Evolutionary conservation across 2,888 invertebrate genomes (phyloP), one percentile per base, ranked within the genome.

Genomic region (Drosophila kambysellisi): DNA sequence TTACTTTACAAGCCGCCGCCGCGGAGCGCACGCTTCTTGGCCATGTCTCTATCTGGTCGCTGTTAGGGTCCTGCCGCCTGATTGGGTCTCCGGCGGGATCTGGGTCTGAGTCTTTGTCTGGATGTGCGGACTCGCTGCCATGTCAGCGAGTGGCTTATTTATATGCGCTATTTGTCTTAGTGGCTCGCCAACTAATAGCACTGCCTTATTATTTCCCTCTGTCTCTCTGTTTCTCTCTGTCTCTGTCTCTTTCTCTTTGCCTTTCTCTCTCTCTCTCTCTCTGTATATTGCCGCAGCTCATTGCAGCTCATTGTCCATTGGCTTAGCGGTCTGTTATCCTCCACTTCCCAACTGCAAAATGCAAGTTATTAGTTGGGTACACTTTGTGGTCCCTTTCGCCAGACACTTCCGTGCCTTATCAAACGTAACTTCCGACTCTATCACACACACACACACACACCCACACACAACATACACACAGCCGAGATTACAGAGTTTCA

Each of bases 91-190:
- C n/a, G n/a, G 0, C 30, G 8, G n/a, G 8, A 20, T 15, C 4
- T 43, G 52, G 46, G 41, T 4, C 11, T 50, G 35, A 20, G 51
- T 32, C 52, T 29, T 6, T 25, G 2, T n/a, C 35, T n/a, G 43
- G 54, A 15, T 7, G 25, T 46, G 25, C 46, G 25, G 25, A 46
- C 20, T 25, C 15, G 25, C n/a, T 50, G 69, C 57, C 59, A 51
- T 61, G 71, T 54, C 66, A 70, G 68, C 70, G 74, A 65, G 66
- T 81, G 63, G 81, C 86, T 88, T 87, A 88, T 87, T 87, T 88
- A 87, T 87, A 79, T 82, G 81, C 79, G 74, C 72, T 88, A 86
- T 87, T 87, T 87, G 88, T 88, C 88, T 88, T 83, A 74, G 74
- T 75, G 68, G 64, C 76, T 61, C 66, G 74, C 82, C 80, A 88